Evolutionary conservation across 1,140 invertebrate genomes (phyloP), one percentile per base, ranked within the genome.

Genomic region (Drosophila prosaltans): DNA sequence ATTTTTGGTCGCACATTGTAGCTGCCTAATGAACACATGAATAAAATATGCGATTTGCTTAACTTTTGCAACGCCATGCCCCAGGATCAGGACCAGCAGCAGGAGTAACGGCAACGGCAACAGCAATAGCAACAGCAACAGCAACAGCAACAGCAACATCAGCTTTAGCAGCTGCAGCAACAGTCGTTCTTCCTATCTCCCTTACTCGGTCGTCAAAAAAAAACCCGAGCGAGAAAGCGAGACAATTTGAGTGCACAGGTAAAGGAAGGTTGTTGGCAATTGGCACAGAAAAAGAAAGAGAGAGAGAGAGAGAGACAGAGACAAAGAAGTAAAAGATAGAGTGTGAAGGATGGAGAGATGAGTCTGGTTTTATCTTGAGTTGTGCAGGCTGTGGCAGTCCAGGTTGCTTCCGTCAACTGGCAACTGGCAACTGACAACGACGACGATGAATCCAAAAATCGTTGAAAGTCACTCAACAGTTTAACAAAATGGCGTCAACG

Each of bases 31-130:
- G 84, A 89, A 89, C 84, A 89, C 84, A 89, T 89, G 84, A 89
- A 89, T 89, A 89, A 89, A 89, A 89, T 89, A 89, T 89, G 84
- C 84, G 84, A 89, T 89, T 89, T 89, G 84, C 84, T 89, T 89
- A 89, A 89, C 84, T 86, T 78, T 84, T 89, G 80, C 84, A 78
- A 51, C 84, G 80, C 82, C 85, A 84, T 57, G 80, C 55, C 58
- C 72, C 54, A 43, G 51, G 57, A 62, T 59, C 54, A 71, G 74
- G 65, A 76, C 54, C 24, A 39, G 26, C 32, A 64, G 26, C 11
- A 48, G 43, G 28, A 58, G 65, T 54, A 61, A 59, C 61, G 63
- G 43, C 72, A 57, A 60, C 55, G 51, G 45, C 68, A 64, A 58
- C 51, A 16, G 21, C 39, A 55, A 21, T 1, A 11, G 26, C 24